Conservation (phyloP, 2,888 invertebrate species). For the Tetragonula carbonaria region DNA sequence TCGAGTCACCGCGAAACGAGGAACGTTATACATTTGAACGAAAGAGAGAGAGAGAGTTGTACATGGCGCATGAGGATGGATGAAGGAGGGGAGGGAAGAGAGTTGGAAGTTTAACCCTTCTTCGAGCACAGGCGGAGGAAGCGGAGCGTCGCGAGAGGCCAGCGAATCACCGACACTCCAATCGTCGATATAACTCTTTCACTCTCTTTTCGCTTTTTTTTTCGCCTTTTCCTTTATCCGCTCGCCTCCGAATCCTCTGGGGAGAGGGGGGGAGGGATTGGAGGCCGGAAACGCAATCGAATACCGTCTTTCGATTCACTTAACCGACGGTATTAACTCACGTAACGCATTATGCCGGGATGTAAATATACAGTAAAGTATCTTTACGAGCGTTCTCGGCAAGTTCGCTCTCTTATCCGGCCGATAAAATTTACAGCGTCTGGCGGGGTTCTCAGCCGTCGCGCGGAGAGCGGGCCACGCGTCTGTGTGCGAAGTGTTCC, state of each 20-base stretch:
- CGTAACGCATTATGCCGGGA: constrained; percentile 75
- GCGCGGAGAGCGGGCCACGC: not conserved
- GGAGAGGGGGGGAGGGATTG: not conserved
- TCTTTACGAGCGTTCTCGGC: constrained; percentile 78
- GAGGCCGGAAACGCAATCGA: constrained; percentile 53
- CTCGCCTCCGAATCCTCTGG: not conserved
- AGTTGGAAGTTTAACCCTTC: not conserved
- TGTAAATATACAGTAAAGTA: constrained; percentile 79
- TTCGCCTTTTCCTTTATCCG: not conserved
- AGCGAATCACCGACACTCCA: constrained; percentile 38
- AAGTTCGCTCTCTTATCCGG: constrained; percentile 78
- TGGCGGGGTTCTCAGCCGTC: constrained; percentile 63
- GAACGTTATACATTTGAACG: not conserved
- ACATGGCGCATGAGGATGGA: too few species aligned
- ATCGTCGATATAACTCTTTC: constrained; percentile 52
- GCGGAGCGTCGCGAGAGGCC: constrained; percentile 16
- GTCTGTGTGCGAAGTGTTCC: not conserved
- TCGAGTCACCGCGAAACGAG: constrained; percentile 26
- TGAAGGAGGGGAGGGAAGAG: too few species aligned
- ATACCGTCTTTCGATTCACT: constrained; percentile 74
- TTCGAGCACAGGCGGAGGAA: not conserved
- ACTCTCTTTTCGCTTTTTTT: not conserved
- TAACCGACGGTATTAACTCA: constrained; percentile 74
- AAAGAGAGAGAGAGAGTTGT: not conserved
- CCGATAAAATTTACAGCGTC: constrained; percentile 80